Base-by-base conservation (phyloP, 2,888 invertebrate species). In the Oscheius onirici region DNA sequence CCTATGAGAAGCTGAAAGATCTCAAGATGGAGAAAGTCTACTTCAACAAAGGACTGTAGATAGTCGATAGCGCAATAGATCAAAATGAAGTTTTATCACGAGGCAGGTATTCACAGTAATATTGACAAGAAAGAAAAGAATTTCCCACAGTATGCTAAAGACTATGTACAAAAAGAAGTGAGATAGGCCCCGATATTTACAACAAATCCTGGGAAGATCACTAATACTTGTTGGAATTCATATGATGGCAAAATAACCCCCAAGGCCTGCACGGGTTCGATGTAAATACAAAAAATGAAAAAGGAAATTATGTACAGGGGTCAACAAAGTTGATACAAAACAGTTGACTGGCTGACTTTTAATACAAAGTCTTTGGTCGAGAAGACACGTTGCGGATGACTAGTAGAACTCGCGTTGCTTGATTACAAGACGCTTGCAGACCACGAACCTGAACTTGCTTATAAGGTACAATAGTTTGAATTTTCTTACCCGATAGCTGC, bases 401-500 rank as follows among this genome's bases (percentile, higher is more conserved):
- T 63, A 63, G 63, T 63, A 63, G 63, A 63, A 63, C 63, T 63
- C 63, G 63, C 49, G 63, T 17, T 63, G 46, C 63, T 63, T 63
- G 63, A 63, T 40, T 17, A 43, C 66, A 15, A 83, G 71, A 66
- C 80, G 82, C 55, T 83, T 81, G 76, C 84, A 85, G 3, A 85
- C 79, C 51, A 79, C 83, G 65, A 80, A 85, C 61, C 85, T 85
- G 69, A 61, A 85, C 3, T 46, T 26, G 13, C 26, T 66, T 54
- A 17, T 15, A 69, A 17, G 17, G 43, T 26, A 17, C 15, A 13
- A 51, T 26, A 28, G 15, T 11, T 8, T n/a, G n/a, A 20, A 44
- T 13, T 26, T 26, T 11, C 22, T 63, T 63, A 94, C 94, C 95
- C 95, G 84, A 96, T 92, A 73, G 95, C 95, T 74, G 95, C 93